Conservation (phyloP, 2,888 invertebrate species). For the Harmothoe impar region DNA sequence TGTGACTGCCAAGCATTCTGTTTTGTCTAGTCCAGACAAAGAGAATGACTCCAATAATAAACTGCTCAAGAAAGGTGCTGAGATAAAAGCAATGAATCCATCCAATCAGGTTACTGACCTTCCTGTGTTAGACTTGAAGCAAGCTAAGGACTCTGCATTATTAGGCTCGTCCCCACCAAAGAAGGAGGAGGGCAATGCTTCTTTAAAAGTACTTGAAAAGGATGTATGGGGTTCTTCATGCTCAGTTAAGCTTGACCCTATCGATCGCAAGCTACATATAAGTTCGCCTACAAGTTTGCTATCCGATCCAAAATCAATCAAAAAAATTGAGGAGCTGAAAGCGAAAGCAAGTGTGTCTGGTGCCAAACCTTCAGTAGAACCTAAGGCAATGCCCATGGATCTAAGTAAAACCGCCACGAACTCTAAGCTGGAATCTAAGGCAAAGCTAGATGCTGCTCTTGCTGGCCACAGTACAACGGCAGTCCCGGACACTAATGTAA, state of each 20-base stretch:
- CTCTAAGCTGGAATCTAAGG: constrained; percentile 35
- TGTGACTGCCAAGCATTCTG: neutral
- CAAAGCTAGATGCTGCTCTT: constrained; percentile 40
- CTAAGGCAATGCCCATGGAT: constrained; percentile 27
- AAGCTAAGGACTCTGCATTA: neutral
- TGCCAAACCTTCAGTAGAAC: neutral
- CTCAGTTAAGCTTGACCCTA: constrained; percentile 34
- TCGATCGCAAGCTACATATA: constrained; percentile 20
- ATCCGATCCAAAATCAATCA: neutral
- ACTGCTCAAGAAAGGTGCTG: constrained; percentile 57
- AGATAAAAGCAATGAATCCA: constrained; percentile 52
- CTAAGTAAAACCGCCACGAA: neutral
- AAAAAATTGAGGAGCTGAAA: constrained; percentile 27
- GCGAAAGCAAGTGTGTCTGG: neutral
- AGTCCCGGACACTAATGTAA: neutral
- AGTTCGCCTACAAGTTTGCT: constrained; percentile 25
- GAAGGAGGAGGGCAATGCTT: neutral
- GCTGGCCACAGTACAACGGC: neutral
- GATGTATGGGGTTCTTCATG: constrained; percentile 26
- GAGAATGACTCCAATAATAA: constrained; percentile 49
- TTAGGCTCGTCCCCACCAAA: neutral
- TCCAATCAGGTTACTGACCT: constrained; percentile 1
- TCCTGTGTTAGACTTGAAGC: neutral
- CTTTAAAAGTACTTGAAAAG: constrained; percentile 11
- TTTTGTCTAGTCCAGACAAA: constrained; percentile 7